Evolutionary conservation across 2,888 invertebrate species (phyloP).

Genomic region (Machimus rusticus): DNA sequence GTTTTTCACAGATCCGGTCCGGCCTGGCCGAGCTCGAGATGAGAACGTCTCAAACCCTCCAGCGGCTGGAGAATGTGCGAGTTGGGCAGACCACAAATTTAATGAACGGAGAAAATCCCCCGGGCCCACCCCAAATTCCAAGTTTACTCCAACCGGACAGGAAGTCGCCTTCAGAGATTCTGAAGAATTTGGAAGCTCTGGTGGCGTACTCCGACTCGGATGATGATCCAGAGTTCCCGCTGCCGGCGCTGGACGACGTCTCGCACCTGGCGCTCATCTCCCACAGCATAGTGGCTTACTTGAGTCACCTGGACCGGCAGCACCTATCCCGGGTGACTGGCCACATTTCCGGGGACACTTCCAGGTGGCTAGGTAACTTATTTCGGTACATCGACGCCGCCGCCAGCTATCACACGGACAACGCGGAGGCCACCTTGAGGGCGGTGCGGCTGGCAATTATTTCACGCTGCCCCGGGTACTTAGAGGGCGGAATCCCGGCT

Average conservation of each 20-base stretch:
- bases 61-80: conserved; percentile 71
- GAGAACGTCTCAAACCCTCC: conserved; percentile 77
- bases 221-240: conserved; percentile 68
- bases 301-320: conserved; percentile 80
- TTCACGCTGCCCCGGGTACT: conserved; percentile 60
- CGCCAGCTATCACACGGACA: conserved; percentile 88
- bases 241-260: conserved; percentile 71
- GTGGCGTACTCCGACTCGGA: conserved; percentile 70
- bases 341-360: conserved; percentile 84
- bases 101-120: not conserved
- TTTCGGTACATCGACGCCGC: conserved; percentile 85
- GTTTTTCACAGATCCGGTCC: conserved; percentile 66
- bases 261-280: conserved; percentile 75
- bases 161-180: conserved; percentile 64
- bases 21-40: conserved; percentile 73
- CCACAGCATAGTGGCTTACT: conserved; percentile 88
- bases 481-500: conserved; percentile 73
- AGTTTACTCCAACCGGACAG: conserved; percentile 67
- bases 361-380: conserved; percentile 85
- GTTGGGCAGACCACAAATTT: conserved; percentile 48
- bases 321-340: conserved; percentile 82
- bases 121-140: conserved; percentile 38
- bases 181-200: conserved; percentile 69
- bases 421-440: conserved; percentile 83
- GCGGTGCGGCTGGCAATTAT: conserved; percentile 63